phyloP scores from a whole-genome alignment of 2,888 invertebrate species.

The Mythimna pallens region DNA sequence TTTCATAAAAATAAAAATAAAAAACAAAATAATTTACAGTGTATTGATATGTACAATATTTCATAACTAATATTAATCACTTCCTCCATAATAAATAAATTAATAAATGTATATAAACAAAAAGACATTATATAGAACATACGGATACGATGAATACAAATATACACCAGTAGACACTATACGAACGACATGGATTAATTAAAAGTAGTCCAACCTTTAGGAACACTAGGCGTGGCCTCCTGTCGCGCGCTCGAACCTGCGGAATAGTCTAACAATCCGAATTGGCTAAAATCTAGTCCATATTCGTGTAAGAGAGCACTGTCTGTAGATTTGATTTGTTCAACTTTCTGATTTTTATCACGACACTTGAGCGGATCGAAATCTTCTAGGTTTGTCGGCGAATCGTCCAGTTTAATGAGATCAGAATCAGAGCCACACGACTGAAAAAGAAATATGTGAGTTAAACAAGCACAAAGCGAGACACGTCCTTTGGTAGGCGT shows the following conservation, averaged over 20 bases:
- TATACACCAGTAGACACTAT: constrained; percentile 63
- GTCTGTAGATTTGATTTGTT: constrained; percentile 88
- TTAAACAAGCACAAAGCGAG: constrained; percentile 73
- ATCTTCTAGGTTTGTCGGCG: constrained; percentile 84
- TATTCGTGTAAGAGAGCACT: constrained; percentile 94
- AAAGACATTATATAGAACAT: constrained; percentile 56
- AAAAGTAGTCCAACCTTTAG: constrained; percentile 87
- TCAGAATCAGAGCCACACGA: constrained; percentile 84
- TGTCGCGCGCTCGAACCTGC: constrained; percentile 73
- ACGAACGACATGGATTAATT: constrained; percentile 72
- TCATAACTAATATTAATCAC: constrained; percentile 62
- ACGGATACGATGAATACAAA: constrained; percentile 67
- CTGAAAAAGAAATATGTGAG: constrained; percentile 84
- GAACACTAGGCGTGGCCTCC: constrained; percentile 75
- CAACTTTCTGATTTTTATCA: constrained; percentile 79
- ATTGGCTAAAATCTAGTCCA: constrained; percentile 92
- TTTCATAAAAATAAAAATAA: constrained; percentile 61
- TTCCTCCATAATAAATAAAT: constrained; percentile 71
- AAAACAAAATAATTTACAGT: constrained; percentile 71
- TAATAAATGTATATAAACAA: constrained; percentile 72
- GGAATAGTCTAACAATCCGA: constrained; percentile 86
- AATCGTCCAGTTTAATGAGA: constrained; percentile 87
- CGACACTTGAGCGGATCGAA: constrained; percentile 86
- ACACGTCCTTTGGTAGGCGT: constrained; percentile 44
- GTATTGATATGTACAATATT: constrained; percentile 82